phyloP scores from a whole-genome alignment of 2,797 vertebrate species.

The Mormyrus hasselquistii region DNA sequence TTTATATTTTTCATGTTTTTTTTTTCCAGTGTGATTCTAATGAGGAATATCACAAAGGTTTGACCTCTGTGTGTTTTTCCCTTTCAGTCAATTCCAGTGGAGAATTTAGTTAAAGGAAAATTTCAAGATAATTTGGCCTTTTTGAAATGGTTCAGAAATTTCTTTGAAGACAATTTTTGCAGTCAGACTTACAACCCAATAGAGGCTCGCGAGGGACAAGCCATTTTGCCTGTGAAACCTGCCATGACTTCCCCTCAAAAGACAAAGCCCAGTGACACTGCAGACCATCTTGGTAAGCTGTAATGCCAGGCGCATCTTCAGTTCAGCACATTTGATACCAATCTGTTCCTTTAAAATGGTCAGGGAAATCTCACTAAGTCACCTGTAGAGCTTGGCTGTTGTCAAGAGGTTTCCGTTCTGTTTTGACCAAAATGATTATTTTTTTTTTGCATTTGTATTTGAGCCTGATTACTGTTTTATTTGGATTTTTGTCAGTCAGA shows the following conservation, averaged over 20 bases:
- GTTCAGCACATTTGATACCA: not conserved
- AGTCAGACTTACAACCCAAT: slow-evolving; percentile 43
- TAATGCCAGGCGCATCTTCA: not conserved
- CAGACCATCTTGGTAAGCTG: slow-evolving; percentile 27
- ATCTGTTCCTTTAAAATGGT: not conserved
- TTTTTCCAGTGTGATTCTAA: not conserved
- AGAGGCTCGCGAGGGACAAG: slow-evolving; percentile 41
- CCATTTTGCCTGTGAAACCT: slow-evolving; percentile 33
- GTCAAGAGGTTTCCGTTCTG: not conserved
- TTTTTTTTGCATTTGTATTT: not conserved
- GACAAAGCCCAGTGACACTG: slow-evolving; percentile 1
- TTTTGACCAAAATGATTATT: not conserved
- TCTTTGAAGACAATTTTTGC: slow-evolving; percentile 46
- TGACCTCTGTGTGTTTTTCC: not conserved
- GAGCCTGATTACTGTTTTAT: not conserved
- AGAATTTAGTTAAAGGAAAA: slow-evolving; percentile 51
- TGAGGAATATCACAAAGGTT: not conserved
- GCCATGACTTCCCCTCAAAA: not conserved
- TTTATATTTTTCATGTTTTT: not conserved
- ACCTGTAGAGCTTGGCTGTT: not conserved
- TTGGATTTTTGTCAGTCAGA: not conserved
- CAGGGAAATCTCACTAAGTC: not conserved
- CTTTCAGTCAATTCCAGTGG: slow-evolving; percentile 55
- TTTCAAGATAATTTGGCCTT: slow-evolving; percentile 47
- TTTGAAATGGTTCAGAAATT: slow-evolving; percentile 62